phyloP scores from a whole-genome alignment of 2,888 invertebrate species.

The Lithophane ornitopus region DNA sequence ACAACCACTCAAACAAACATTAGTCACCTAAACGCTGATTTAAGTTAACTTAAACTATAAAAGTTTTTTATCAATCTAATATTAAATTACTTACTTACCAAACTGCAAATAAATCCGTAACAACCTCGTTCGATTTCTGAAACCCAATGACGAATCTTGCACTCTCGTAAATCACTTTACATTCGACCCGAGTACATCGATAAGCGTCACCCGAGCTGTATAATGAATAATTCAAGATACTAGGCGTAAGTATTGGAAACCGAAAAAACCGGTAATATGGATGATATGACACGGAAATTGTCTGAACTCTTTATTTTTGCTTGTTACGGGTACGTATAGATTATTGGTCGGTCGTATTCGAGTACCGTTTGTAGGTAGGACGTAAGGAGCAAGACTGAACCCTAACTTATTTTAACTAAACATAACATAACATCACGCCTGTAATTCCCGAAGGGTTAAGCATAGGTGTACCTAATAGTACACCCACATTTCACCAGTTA shows the following conservation, averaged over 20 bases:
- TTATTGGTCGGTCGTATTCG: not conserved
- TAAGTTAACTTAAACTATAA: not conserved
- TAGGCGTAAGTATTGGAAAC: slow-evolving; percentile 63
- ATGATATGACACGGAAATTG: slow-evolving; percentile 53
- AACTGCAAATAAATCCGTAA: not conserved
- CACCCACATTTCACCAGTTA: too few species aligned
- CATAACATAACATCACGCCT: too few species aligned
- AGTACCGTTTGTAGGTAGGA: not conserved
- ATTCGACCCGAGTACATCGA: slow-evolving; percentile 71
- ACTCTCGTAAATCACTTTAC: slow-evolving; percentile 71
- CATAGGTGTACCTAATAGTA: too few species aligned
- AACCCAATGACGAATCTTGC: slow-evolving; percentile 50
- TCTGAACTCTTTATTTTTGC: slow-evolving; percentile 49
- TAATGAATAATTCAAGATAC: slow-evolving; percentile 77
- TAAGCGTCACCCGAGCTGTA: slow-evolving; percentile 72
- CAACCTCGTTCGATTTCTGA: slow-evolving; percentile 10
- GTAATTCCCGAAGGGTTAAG: too few species aligned
- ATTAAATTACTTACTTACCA: too few species aligned
- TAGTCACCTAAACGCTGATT: not conserved
- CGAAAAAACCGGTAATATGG: slow-evolving; percentile 63
- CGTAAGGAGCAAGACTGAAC: not conserved
- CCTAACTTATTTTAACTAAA: not conserved
- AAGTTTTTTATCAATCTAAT: too few species aligned
- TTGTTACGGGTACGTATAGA: not conserved
- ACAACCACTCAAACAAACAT: not conserved